A percentile compares a stretch with the other conserved stretches of the same genome.
phyloP scores from a whole-genome alignment of 1,140 invertebrate species.

The Zaprionus kolodkinae region DNA sequence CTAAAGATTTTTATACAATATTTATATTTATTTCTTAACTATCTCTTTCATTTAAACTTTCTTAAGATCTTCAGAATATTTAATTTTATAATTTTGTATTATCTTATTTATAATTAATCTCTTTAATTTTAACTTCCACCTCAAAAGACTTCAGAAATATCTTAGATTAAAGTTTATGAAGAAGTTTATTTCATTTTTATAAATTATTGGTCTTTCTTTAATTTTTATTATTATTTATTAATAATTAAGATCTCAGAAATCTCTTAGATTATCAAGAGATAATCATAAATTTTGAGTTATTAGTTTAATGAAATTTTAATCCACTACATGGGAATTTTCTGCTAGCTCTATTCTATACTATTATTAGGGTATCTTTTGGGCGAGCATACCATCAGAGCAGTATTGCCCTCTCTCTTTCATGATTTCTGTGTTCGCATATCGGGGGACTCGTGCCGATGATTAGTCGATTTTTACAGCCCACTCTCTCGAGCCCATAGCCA shows the following conservation, averaged over 20 bases:
- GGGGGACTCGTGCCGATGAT: conserved; percentile 73
- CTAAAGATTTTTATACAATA: neutral
- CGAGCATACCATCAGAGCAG: neutral
- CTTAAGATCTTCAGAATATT: neutral
- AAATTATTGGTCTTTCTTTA: too few relatives aligned
- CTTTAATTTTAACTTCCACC: neutral
- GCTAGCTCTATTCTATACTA: neutral
- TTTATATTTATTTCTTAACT: too few relatives aligned
- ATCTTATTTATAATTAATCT: too few relatives aligned
- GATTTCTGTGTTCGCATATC: neutral
- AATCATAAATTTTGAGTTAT: too few relatives aligned
- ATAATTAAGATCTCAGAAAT: too few relatives aligned
- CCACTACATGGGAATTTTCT: neutral
- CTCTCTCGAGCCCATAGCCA: conserved; percentile 15
- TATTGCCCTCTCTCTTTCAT: neutral
- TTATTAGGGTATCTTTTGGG: conserved; percentile 7
- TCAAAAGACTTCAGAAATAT: neutral
- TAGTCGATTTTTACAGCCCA: conserved; percentile 40
- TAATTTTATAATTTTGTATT: neutral
- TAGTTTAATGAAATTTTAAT: too few relatives aligned
- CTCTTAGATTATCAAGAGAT: neutral
- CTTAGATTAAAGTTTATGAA: too few relatives aligned
- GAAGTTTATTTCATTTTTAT: too few relatives aligned
- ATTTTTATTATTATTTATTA: too few relatives aligned
- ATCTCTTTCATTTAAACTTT: too few relatives aligned